These are phyloP conservation scores for Cisticola juncidis DNA, from an alignment of 2,113 vertebrate species.

Conservation along the genomic window DNA sequence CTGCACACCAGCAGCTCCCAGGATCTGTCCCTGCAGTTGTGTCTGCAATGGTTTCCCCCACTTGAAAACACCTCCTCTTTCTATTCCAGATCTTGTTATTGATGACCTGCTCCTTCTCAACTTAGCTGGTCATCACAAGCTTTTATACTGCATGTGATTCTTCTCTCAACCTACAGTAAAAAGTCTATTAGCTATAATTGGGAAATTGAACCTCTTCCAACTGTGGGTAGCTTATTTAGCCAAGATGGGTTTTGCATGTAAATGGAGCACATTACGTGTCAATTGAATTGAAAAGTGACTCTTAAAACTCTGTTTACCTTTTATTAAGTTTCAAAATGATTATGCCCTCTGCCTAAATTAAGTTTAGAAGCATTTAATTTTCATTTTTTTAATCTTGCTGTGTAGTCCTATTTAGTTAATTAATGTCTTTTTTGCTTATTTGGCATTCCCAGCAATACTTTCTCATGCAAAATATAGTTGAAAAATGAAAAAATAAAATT, in stretches of 20 bases:
- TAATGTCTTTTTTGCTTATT: background rate
- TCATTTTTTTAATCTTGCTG: constrained; percentile 3
- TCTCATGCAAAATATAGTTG: background rate
- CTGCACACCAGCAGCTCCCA: background rate
- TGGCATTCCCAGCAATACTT: background rate
- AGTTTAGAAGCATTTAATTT: constrained; percentile 6
- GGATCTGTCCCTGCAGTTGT: background rate
- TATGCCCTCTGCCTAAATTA: background rate
- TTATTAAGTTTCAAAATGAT: background rate
- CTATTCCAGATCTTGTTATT: background rate
- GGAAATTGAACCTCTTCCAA: constrained; percentile 10
- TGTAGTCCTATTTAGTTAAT: background rate
- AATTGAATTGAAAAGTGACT: constrained; percentile 24
- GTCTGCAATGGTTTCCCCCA: background rate
- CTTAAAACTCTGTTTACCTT: constrained; percentile 18
- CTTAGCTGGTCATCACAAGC: background rate
- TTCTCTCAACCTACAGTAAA: background rate
- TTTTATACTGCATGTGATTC: background rate
- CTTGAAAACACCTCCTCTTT: background rate
- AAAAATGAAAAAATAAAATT: background rate
- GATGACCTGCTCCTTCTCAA: background rate
- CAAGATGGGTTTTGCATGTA: background rate
- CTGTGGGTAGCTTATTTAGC: background rate
- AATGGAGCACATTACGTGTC: background rate
- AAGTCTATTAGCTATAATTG: background rate